These are phyloP conservation scores for Acleris sparsana DNA, from an alignment of 2,888 invertebrate genomes.

Conservation along the genomic window DNA sequence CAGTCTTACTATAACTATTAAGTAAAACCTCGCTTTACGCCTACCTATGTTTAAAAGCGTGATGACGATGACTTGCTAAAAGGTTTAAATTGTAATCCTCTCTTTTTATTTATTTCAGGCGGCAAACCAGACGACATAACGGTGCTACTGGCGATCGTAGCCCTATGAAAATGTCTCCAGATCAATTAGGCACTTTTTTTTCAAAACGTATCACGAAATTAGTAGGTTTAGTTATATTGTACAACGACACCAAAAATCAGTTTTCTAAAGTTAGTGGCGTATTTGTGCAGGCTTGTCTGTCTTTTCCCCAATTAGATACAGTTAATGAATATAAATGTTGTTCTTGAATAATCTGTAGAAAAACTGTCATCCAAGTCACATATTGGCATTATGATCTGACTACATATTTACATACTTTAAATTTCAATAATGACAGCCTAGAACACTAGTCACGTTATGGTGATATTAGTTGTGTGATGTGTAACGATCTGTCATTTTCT, in stretches of 20 bases:
- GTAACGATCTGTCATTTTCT: constrained; percentile 38
- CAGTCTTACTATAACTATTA: too few relatives aligned
- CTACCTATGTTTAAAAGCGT: neutral
- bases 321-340: constrained; percentile 18
- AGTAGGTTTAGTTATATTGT: constrained; percentile 60
- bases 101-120: constrained; percentile 85
- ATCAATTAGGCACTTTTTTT: constrained; percentile 68
- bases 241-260: constrained; percentile 71
- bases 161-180: constrained; percentile 84
- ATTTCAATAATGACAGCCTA: constrained; percentile 40
- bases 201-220: constrained; percentile 59
- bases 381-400: constrained; percentile 11
- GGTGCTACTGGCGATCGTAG: constrained; percentile 96
- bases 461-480: constrained; percentile 40
- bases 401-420: constrained; percentile 24
- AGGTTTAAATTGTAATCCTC: neutral
- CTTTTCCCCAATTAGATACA: constrained; percentile 10
- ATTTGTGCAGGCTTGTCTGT: constrained; percentile 29
- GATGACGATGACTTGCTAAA: neutral
- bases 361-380: constrained; percentile 2
- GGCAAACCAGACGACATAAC: constrained; percentile 99
- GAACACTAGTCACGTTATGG: constrained; percentile 44
- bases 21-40: too few relatives aligned
- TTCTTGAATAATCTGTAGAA: constrained; percentile 16
- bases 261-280: constrained; percentile 31